These are phyloP conservation scores for Hecatera dysodea DNA, from an alignment of 2,888 invertebrate species.

Conservation along the genomic window DNA sequence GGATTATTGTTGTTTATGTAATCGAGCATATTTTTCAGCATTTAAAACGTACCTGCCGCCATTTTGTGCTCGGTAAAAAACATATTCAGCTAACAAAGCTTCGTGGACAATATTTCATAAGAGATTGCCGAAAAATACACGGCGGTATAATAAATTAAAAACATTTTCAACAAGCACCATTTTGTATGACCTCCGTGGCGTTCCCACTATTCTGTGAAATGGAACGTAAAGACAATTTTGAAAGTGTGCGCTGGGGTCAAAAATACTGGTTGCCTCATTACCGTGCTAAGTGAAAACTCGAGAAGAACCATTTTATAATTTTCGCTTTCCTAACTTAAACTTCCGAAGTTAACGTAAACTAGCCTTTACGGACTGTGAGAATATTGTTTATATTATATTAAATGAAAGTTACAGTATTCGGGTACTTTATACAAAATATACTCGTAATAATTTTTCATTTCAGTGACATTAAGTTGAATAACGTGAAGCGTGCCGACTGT, in stretches of 20 bases:
- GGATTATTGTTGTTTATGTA: constrained; percentile 56
- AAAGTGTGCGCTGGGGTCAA: constrained; percentile 62
- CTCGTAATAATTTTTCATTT: constrained; percentile 56
- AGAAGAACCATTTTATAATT: constrained; percentile 76
- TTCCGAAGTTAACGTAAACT: constrained; percentile 59
- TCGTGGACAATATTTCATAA: constrained; percentile 73
- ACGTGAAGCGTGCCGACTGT: constrained; percentile 46
- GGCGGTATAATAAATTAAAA: constrained; percentile 76
- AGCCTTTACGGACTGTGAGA: constrained; percentile 50
- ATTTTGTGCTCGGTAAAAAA: constrained; percentile 65
- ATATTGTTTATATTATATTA: constrained; percentile 60
- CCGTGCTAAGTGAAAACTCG: constrained; percentile 71
- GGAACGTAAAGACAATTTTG: constrained; percentile 34
- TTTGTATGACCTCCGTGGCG: constrained; percentile 50
- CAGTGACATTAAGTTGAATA: constrained; percentile 49
- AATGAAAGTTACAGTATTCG: constrained; percentile 48
- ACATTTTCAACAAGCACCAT: constrained; percentile 70
- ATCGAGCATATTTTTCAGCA: constrained; percentile 60
- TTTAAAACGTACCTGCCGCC: constrained; percentile 61
- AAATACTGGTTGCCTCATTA: constrained; percentile 62
- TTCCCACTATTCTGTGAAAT: constrained; percentile 38
- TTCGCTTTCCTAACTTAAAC: constrained; percentile 63
- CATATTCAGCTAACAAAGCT: constrained; percentile 69
- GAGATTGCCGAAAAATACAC: constrained; percentile 75
- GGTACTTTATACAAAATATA: constrained; percentile 58